phyloP scores from a whole-genome alignment of 2,797 vertebrate genomes.

The Arnoldichthys spilopterus region DNA sequence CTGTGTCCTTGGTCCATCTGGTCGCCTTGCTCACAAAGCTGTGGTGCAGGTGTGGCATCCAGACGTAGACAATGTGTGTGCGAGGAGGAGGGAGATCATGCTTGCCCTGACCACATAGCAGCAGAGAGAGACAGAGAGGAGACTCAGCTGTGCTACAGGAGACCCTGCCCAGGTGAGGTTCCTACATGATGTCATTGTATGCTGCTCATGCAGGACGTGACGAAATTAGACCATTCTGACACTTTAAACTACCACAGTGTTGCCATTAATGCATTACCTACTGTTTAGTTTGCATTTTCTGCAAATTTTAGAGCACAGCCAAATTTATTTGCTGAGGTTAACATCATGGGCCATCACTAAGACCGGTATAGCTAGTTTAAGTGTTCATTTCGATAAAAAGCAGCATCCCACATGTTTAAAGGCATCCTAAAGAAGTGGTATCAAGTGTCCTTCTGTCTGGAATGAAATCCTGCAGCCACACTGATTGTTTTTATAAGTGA shows the following conservation, averaged over 20 bases:
- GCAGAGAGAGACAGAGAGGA: conserved; percentile 67
- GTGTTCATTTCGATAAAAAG: no score
- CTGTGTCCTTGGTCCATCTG: conserved; percentile 85
- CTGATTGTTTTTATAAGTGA: no score
- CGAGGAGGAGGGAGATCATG: conserved; percentile 62
- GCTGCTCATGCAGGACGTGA: neutral
- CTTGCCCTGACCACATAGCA: conserved; percentile 70
- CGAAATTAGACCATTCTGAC: neutral
- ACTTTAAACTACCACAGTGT: neutral
- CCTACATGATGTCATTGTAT: neutral
- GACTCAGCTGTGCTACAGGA: conserved; percentile 79
- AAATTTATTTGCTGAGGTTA: no score
- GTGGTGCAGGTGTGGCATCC: conserved; percentile 79
- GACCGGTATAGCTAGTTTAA: no score
- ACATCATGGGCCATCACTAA: no score
- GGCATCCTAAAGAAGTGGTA: no score
- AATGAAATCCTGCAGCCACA: no score
- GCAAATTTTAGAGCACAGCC: no score
- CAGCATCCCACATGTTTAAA: no score
- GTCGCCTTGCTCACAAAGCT: conserved; percentile 83
- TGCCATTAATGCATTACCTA: no score
- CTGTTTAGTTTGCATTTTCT: no score
- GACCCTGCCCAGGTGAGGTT: conserved; percentile 78
- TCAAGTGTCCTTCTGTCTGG: no score
- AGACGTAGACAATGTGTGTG: conserved; percentile 79